These are phyloP conservation scores for Chlorocebus sabaeus DNA, from an alignment of 2,113 vertebrate species.

Conservation along the genomic window DNA sequence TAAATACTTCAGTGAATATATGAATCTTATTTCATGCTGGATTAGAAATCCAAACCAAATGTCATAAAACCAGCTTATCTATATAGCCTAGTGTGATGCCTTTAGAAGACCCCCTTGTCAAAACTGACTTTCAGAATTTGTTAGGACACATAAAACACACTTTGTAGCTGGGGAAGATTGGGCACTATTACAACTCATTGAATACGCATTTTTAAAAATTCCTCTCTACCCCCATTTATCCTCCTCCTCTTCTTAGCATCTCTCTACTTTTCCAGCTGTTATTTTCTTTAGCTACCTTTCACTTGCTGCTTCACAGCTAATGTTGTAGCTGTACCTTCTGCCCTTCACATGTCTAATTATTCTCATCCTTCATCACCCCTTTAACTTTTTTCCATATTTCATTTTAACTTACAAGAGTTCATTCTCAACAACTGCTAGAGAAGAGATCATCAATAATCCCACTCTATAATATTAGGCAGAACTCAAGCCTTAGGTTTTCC, in stretches of 20 bases:
- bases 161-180: background rate
- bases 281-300: background rate
- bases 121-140: background rate
- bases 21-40: background rate
- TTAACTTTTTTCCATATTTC: conserved; percentile 13
- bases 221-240: background rate
- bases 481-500: background rate
- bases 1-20: background rate
- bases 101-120: background rate
- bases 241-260: background rate
- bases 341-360: background rate
- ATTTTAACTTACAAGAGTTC: background rate
- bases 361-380: background rate
- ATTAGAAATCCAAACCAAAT: conserved; percentile 18
- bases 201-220: background rate
- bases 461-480: background rate
- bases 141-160: background rate
- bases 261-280: background rate
- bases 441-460: background rate
- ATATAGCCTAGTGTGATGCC: background rate
- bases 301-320: background rate
- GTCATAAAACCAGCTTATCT: background rate
- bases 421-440: background rate
- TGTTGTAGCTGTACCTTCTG: background rate
- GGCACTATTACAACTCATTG: background rate